phyloP scores from a whole-genome alignment of 2,113 vertebrate species.

The Oncorhynchus nerka region DNA sequence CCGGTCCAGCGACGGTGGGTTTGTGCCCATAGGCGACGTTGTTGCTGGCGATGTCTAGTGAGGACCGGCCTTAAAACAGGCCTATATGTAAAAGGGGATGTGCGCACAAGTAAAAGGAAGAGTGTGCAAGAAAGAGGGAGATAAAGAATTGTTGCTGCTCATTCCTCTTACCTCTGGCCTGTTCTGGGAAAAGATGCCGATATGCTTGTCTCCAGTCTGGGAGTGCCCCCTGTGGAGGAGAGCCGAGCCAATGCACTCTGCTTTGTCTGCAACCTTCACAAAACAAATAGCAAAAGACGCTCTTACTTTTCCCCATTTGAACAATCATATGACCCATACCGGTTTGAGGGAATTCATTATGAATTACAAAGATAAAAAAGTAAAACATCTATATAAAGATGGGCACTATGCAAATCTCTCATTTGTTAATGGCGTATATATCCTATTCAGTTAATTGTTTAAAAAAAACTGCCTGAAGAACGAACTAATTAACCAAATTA shows the following conservation, averaged over 20 bases:
- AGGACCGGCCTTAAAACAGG: no score
- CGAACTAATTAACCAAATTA: background rate
- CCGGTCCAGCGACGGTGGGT: no score
- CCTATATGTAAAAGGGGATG: no score
- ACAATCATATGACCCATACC: background rate
- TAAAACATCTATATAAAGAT: constrained; percentile 39
- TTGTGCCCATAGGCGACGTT: no score
- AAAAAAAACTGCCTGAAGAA: background rate
- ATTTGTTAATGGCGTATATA: background rate
- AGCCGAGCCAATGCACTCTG: constrained; percentile 84
- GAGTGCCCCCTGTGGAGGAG: constrained; percentile 87
- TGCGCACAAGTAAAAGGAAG: no score
- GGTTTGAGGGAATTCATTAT: background rate
- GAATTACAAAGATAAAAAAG: background rate
- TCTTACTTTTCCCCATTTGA: background rate
- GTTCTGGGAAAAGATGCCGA: constrained; percentile 95
- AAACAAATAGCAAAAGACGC: background rate
- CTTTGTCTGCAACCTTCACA: constrained; percentile 77
- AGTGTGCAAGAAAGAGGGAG: background rate
- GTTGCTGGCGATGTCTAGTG: no score
- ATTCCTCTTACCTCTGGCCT: constrained; percentile 85
- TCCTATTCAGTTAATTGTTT: no score
- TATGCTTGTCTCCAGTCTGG: constrained; percentile 72
- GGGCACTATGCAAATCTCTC: background rate
- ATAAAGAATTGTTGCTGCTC: background rate